Conservation (phyloP, 2,113 vertebrate genomes). For the Ardeotis arabs region DNA sequence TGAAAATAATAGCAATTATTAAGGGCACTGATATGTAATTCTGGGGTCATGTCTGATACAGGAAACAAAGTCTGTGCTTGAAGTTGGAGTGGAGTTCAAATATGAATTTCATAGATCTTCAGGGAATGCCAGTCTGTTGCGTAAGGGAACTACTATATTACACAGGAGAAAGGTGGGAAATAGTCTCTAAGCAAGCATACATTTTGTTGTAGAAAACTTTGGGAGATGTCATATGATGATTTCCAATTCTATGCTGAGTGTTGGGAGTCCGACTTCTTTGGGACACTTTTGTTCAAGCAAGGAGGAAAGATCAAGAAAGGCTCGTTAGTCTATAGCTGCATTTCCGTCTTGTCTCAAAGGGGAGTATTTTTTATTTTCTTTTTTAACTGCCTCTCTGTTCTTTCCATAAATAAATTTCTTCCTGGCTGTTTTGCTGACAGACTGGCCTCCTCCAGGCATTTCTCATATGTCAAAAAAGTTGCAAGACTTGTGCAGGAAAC, state of each 20-base stretch:
- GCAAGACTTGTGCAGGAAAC: conserved; percentile 2
- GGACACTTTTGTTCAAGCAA: background rate
- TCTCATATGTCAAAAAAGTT: background rate
- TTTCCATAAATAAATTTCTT: conserved; percentile 8
- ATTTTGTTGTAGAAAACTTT: background rate
- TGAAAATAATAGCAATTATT: background rate
- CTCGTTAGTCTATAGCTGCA: background rate
- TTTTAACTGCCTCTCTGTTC: background rate
- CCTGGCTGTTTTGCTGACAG: background rate
- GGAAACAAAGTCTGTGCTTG: background rate
- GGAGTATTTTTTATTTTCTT: background rate
- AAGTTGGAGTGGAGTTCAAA: background rate
- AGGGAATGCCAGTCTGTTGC: background rate
- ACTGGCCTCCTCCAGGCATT: background rate
- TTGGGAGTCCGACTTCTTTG: background rate
- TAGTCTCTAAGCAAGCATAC: background rate
- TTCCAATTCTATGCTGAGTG: background rate
- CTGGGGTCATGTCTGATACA: background rate
- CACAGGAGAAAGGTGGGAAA: background rate
- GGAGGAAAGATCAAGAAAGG: background rate
- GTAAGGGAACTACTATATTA: background rate
- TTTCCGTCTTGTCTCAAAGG: conserved; percentile 15
- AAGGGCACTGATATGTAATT: background rate
- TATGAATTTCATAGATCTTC: background rate
- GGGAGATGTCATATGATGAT: background rate